A percentile compares a stretch with the other conserved stretches of the same genome.
phyloP scores from a whole-genome alignment of 2,113 vertebrate species.

The Myodes glareolus region DNA sequence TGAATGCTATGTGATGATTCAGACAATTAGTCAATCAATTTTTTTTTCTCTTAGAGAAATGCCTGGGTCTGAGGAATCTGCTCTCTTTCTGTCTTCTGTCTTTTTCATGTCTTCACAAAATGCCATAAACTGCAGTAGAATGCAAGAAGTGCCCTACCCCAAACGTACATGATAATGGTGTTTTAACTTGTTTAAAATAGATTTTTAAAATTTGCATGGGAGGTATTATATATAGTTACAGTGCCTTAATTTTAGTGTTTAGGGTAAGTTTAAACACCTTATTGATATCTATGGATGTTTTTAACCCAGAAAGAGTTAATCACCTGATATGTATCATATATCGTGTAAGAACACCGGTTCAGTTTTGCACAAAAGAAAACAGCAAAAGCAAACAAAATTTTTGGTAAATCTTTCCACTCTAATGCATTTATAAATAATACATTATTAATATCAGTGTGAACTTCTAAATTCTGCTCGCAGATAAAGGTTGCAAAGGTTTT shows the following conservation, averaged over 20 bases:
- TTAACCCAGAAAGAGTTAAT: background rate
- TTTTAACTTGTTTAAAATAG: background rate
- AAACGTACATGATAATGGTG: background rate
- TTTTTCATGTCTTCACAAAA: background rate
- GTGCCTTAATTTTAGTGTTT: background rate
- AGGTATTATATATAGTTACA: background rate
- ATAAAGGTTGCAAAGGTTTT: constrained; percentile 47
- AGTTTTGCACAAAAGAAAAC: constrained; percentile 1
- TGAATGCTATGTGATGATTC: background rate
- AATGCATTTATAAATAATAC: constrained; percentile 67
- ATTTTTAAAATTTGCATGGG: background rate
- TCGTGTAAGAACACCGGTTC: background rate
- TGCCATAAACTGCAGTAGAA: background rate
- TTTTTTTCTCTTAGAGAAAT: background rate
- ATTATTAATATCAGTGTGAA: constrained; percentile 56
- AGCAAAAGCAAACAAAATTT: background rate
- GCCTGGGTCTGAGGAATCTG: background rate
- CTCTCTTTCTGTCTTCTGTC: background rate
- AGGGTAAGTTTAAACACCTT: background rate
- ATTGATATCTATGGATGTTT: background rate
- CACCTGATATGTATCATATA: background rate
- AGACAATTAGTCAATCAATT: background rate
- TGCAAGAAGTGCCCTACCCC: background rate
- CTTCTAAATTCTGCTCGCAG: constrained; percentile 55
- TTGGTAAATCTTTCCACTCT: background rate